Evolutionary conservation across 2,113 vertebrate genomes (phyloP).

Genomic region (Turdus rufiventris): DNA sequence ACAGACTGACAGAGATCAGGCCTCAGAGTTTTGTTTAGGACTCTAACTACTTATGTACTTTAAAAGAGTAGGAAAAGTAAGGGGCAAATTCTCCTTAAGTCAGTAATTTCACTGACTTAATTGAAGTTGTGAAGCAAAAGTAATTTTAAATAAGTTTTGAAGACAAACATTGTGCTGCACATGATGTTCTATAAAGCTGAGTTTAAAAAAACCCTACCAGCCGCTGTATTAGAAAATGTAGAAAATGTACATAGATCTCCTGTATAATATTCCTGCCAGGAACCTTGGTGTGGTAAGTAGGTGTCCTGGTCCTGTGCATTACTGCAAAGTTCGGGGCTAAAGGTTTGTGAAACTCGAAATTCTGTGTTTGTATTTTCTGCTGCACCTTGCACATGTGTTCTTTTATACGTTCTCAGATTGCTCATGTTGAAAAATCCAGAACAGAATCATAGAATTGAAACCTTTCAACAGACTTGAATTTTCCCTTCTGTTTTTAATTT

Average conservation of each 20-base stretch:
- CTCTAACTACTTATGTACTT: not conserved
- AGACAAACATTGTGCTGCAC: not conserved
- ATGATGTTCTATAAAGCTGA: not conserved
- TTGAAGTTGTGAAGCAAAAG: not conserved
- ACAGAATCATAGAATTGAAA: not conserved
- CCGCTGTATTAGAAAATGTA: not conserved
- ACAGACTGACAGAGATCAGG: not conserved
- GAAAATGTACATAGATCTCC: not conserved
- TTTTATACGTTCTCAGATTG: not conserved
- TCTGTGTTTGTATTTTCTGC: not conserved
- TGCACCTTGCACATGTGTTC: not conserved
- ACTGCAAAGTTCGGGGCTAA: not conserved
- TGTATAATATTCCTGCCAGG: not conserved
- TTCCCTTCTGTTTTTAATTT: not conserved
- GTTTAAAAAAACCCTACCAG: accelerated
- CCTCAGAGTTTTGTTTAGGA: not conserved
- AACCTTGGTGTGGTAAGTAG: not conserved
- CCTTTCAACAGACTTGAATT: not conserved
- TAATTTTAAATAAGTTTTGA: not conserved
- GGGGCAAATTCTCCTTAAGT: not conserved
- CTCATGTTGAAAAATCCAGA: not conserved
- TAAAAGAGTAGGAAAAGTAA: not conserved
- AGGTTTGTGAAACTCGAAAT: not conserved
- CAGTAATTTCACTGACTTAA: not conserved
- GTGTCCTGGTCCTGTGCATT: not conserved